Conservation (phyloP, 2,113 vertebrate species). For the Mandrillus leucophaeus region DNA sequence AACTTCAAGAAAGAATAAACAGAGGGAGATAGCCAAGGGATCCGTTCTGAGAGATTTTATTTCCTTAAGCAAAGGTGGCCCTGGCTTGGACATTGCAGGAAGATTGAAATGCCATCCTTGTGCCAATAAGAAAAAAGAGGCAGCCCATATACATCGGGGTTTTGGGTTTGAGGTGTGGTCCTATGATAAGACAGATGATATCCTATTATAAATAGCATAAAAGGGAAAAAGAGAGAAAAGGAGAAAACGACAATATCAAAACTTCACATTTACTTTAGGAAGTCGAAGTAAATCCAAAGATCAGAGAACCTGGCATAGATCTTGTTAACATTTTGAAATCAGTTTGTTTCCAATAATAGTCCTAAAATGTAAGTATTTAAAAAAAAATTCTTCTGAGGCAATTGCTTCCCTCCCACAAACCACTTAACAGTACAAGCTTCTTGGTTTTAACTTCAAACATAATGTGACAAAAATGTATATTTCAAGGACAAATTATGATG, state of each 20-base stretch:
- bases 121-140: not conserved
- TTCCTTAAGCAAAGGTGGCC: not conserved
- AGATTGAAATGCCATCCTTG: not conserved
- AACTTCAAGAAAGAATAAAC: not conserved
- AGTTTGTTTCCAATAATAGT: not conserved
- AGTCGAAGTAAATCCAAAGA: not conserved
- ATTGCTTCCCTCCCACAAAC: not conserved
- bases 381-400: not conserved
- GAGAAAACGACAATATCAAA: not conserved
- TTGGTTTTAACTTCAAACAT: not conserved
- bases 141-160: rapidly evolving
- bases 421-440: not conserved
- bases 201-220: not conserved
- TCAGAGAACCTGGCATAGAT: not conserved
- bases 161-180: not conserved
- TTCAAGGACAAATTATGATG: not conserved
- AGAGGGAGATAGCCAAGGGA: not conserved
- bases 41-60: not conserved
- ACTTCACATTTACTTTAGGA: not conserved
- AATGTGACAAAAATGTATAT: not conserved
- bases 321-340: not conserved
- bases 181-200: not conserved
- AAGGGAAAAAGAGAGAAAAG: not conserved
- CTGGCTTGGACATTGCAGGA: not conserved
- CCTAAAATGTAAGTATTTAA: not conserved